Evolutionary conservation across 2,113 vertebrate species (phyloP), one percentile per base, ranked within the genome.

Genomic region (Brachyhypopomus gauderio): DNA sequence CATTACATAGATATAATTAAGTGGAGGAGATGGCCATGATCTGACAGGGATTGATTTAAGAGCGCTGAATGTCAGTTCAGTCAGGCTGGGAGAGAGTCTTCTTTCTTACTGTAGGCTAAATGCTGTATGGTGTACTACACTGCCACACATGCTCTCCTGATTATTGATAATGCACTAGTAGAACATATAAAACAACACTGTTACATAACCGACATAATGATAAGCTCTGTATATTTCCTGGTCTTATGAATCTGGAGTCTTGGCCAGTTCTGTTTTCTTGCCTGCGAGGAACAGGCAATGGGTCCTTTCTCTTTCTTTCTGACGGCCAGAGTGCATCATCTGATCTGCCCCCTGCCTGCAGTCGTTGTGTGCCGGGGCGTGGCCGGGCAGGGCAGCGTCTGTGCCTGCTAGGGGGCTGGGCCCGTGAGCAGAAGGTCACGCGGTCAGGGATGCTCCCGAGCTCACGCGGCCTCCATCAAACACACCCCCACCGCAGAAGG

Each of bases 391-490:
- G 83, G 89, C 85, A 59, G 80, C 67, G 82, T 74, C 64, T 79
- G 41, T 88, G 82, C 78, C 59, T 55, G 30, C 73, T 60, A 79
- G 55, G 82, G 73, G 63, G 82, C 78, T 84, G 58, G 85, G 88
- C 85, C 89, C 52, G 69, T 79, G 85, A 92, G 88, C 90, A 91
- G 86, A 90, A 91, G 91, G 92, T 91, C 90, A 91, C 84, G 70
- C 85, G 76, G 83, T 70, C 83, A 75, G 84, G 87, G 86, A 85
- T 86, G 90, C 82, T 86, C 6, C n/a, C 38, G 30, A 63, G 86
- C 88, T 81, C 62, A 34, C 48, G 30, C 48, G 17, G 45, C 17
- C 12, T 52, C 27, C 38, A 58, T 38, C 23, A 36, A 55, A 64
- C 52, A 69, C 17, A 69, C 17, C 4, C 36, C 41, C n/a, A 58